Evolutionary conservation across 1,140 invertebrate species (phyloP), one percentile per base, ranked within the genome.

Genomic region (Hydropsyche tenuis): DNA sequence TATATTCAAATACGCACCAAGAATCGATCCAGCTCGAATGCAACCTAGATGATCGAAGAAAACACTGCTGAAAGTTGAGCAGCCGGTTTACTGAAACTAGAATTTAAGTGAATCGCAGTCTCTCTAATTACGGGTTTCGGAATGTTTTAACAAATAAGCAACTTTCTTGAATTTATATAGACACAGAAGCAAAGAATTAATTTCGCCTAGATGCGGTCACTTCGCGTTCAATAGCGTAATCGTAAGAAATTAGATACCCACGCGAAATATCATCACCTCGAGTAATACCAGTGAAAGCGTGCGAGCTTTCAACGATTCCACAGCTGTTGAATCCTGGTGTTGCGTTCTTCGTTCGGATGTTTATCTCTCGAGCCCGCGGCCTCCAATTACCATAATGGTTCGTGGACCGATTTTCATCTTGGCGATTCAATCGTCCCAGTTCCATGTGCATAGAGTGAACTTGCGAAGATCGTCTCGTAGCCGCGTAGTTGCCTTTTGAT

Each of bases 371-470:
- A 23, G 68, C 68, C 68, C 68, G 48, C 48, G 25, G 68, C 48
- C 48, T 23, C 0, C 68, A 56, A 70, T 70, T 70, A 56, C 68
- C 51, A 46, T 70, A 70, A 70, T 70, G 30, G 63, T n/a, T 65
- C 56, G 56, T 60, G 56, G 23, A 60, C 23, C 56, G 43, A 65
- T 65, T 43, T 30, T 65, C n/a, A 37, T 64, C 37, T 16, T 25
- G 43, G 64, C 18, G 64, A 68, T 68, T 68, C 64, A 46, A 48
- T 68, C 37, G 65, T 69, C 20, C 25, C 43, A 48, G 45, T 22
- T 42, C 22, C 56, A 53, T 53, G 2, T 20, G 20, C 9, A 53
- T n/a, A n/a, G n/a, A 37, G 30, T 9, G 30, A 9, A 37, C 30
- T 37, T 9, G 30, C 3, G 30, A 37, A 37, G 30, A 37, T 37